These are phyloP conservation scores for Chelon auratus DNA, from an alignment of 2,797 vertebrate genomes.

Conservation along the genomic window DNA sequence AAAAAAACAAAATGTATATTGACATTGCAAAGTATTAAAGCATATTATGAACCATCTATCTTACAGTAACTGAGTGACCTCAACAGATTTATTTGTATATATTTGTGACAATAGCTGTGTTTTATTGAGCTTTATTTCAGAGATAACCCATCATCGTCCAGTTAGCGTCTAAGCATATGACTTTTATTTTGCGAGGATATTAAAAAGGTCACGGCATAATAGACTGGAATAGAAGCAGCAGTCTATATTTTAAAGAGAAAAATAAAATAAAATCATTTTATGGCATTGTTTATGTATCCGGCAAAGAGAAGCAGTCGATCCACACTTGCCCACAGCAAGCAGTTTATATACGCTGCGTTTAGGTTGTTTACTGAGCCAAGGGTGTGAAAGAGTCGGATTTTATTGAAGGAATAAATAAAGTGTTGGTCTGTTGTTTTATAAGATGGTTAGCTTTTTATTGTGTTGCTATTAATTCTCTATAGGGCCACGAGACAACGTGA, in stretches of 20 bases:
- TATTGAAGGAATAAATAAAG: constrained; percentile 64
- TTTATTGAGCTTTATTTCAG: constrained; percentile 11
- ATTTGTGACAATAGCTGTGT: neutral
- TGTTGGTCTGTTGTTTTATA: constrained; percentile 58
- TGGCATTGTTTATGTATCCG: constrained; percentile 24
- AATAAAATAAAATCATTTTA: neutral
- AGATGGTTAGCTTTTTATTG: constrained; percentile 66
- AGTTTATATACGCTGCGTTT: constrained; percentile 48
- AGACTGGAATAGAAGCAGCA: constrained; percentile 6
- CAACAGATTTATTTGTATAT: constrained; percentile 9
- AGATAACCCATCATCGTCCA: constrained; percentile 22
- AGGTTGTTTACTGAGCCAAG: constrained; percentile 38
- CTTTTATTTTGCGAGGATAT: constrained; percentile 13
- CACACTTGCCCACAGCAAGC: constrained; percentile 45
- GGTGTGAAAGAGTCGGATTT: constrained; percentile 26
- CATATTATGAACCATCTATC: constrained; percentile 17
- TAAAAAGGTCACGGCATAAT: constrained; percentile 9
- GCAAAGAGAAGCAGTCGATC: constrained; percentile 29
- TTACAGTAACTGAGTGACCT: neutral
- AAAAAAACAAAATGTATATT: too few species aligned
- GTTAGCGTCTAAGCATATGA: constrained; percentile 20
- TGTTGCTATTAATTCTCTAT: constrained; percentile 57
- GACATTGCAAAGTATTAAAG: neutral
- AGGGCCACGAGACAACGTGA: constrained; percentile 49
- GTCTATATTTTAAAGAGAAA: constrained; percentile 11